A percentile compares a stretch with the other conserved stretches of the same genome.
phyloP scores from a whole-genome alignment of 2,888 invertebrate species.

The Anagyrus pseudococci region DNA sequence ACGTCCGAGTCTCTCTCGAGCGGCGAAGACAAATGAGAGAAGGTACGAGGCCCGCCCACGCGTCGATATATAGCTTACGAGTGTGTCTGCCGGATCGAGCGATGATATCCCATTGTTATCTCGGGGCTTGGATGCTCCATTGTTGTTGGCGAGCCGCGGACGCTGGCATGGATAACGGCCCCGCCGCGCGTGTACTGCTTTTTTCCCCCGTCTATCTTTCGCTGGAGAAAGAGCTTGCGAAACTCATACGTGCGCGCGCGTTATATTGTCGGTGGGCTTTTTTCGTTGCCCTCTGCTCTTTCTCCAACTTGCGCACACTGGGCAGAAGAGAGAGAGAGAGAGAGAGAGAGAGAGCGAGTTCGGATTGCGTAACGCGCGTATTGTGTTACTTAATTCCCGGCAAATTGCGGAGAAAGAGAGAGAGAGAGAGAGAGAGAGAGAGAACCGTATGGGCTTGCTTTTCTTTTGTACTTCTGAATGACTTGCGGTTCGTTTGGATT shows the following conservation, averaged over 20 bases:
- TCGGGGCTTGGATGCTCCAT: background rate
- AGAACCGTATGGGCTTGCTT: too few species aligned
- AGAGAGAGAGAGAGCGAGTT: background rate
- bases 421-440: too few species aligned
- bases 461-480: too few species aligned
- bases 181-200: conserved; percentile 12
- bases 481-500: too few species aligned
- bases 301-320: background rate
- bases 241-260: background rate
- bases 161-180: too few species aligned
- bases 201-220: too few species aligned
- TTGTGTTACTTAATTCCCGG: conserved; percentile 25
- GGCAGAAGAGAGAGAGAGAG: conserved; percentile 14
- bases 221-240: conserved; percentile 17
- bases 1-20: conserved; percentile 1
- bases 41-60: background rate
- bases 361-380: conserved; percentile 15
- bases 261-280: conserved; percentile 18
- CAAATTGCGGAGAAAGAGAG: conserved; percentile 21
- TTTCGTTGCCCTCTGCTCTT: background rate
- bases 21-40: background rate
- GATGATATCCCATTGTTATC: conserved; percentile 37
- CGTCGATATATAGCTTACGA: too few species aligned
- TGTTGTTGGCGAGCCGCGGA: too few species aligned
- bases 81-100: background rate